These are phyloP conservation scores for Drosophila kokeensis DNA, from an alignment of 2,888 invertebrate species.

Conservation along the genomic window DNA sequence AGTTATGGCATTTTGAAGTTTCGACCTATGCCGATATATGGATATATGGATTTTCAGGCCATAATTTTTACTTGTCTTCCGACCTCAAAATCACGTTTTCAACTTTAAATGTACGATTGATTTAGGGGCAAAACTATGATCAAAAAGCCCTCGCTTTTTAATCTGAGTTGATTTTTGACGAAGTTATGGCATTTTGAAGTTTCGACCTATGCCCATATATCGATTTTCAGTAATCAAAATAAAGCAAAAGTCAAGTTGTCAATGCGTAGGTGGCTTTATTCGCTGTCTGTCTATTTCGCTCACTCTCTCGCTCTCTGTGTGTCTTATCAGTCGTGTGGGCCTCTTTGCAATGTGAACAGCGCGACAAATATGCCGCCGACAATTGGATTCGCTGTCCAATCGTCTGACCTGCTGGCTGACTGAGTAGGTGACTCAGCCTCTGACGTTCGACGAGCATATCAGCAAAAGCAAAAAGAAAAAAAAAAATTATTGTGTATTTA, in stretches of 20 bases:
- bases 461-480: background rate
- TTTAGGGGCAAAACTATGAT: too few relatives aligned
- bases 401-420: slow-evolving; percentile 31
- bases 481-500: background rate
- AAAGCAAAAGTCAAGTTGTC: slow-evolving; percentile 49
- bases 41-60: too few relatives aligned
- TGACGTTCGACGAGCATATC: slow-evolving; percentile 22
- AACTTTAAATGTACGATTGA: too few relatives aligned
- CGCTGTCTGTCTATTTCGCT: slow-evolving; percentile 1
- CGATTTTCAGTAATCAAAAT: slow-evolving; percentile 42
- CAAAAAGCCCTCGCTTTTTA: too few relatives aligned
- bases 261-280: slow-evolving; percentile 47
- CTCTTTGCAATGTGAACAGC: slow-evolving; percentile 25
- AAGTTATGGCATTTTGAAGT: too few relatives aligned
- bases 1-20: too few relatives aligned
- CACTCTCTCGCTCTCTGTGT: slow-evolving; percentile 1
- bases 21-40: too few relatives aligned
- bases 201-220: too few relatives aligned
- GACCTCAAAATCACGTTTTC: too few relatives aligned
- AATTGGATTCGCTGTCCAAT: slow-evolving; percentile 43
- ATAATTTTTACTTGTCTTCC: too few relatives aligned
- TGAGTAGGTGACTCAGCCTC: slow-evolving; percentile 48
- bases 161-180: too few relatives aligned
- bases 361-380: slow-evolving; percentile 39
- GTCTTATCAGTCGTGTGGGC: slow-evolving; percentile 33